A percentile compares a stretch with the other conserved stretches of the same genome.
Conservation (phyloP, 2,113 vertebrate species). For the Thunnus thynnus region DNA sequence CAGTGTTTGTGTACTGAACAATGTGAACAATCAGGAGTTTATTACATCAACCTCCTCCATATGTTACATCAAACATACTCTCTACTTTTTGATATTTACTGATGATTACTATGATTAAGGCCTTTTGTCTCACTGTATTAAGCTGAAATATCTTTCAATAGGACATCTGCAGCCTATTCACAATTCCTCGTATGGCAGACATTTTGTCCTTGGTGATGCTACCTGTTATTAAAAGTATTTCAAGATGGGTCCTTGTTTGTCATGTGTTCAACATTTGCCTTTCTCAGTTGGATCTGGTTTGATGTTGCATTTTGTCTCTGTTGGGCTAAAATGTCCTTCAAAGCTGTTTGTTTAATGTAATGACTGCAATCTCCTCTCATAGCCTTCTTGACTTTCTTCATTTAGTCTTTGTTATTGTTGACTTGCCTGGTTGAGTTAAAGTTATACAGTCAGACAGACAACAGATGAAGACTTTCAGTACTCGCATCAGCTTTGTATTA, state of each 20-base stretch:
- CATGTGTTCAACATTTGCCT: neutral
- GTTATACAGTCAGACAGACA: slow-evolving; percentile 36
- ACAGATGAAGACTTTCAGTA: slow-evolving; percentile 16
- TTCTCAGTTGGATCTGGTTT: neutral
- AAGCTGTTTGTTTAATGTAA: neutral
- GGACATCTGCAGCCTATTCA: too few species aligned
- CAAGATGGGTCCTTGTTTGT: neutral
- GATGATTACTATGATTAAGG: too few species aligned
- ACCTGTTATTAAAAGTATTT: too few species aligned
- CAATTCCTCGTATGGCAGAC: too few species aligned
- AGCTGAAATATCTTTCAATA: too few species aligned
- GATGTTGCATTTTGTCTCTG: neutral
- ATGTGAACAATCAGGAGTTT: too few species aligned
- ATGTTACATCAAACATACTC: too few species aligned
- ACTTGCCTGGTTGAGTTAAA: slow-evolving; percentile 24
- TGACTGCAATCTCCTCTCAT: neutral
- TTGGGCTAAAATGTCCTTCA: slow-evolving; percentile 2
- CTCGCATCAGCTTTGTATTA: slow-evolving; percentile 17
- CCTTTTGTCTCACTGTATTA: too few species aligned
- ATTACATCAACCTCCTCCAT: too few species aligned
- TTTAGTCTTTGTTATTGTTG: neutral
- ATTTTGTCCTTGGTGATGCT: too few species aligned
- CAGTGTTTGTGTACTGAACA: too few species aligned
- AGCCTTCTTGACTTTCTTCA: neutral
- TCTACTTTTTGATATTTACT: too few species aligned